Conservation (phyloP, 1,140 invertebrate species). For the Drosophila ohnishii region DNA sequence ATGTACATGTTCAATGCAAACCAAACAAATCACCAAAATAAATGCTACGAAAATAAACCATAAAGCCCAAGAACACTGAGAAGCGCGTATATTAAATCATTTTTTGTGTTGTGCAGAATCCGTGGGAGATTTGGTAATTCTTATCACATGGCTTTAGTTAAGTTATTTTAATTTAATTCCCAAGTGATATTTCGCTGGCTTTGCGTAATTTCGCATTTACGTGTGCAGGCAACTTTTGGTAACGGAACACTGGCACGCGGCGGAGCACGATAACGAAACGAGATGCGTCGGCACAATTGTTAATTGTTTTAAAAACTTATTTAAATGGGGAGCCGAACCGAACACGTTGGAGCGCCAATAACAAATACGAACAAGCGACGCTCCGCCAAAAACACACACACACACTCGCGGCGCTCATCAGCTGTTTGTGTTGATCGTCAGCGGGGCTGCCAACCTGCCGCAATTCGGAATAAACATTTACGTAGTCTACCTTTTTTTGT, state of each 20-base stretch:
- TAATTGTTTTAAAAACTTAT: conserved; percentile 53
- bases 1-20: conserved; percentile 58
- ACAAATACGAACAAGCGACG: conserved; percentile 45
- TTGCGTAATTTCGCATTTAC: conserved; percentile 24
- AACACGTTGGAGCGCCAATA: conserved; percentile 61
- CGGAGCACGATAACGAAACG: conserved; percentile 12
- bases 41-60: conserved; percentile 72
- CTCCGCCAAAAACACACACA: conserved; percentile 30
- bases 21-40: conserved; percentile 74
- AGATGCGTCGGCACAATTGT: conserved; percentile 38
- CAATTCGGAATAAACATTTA: conserved; percentile 15
- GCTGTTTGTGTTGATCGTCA: conserved; percentile 36
- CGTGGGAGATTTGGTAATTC: conserved; percentile 3
- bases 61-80: conserved; percentile 60
- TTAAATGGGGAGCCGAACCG: conserved; percentile 39
- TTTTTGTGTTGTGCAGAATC: conserved; percentile 2
- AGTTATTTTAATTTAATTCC: conserved; percentile 10
- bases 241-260: conserved; percentile 25
- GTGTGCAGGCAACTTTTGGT: conserved; percentile 11
- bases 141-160: conserved; percentile 22
- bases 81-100: conserved; percentile 37
- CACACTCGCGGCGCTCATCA: conserved; percentile 3
- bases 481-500: background rate
- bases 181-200: conserved; percentile 7
- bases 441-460: conserved; percentile 12